These are phyloP conservation scores for Aphodius sticticus DNA, from an alignment of 2,888 invertebrate species.

Conservation along the genomic window DNA sequence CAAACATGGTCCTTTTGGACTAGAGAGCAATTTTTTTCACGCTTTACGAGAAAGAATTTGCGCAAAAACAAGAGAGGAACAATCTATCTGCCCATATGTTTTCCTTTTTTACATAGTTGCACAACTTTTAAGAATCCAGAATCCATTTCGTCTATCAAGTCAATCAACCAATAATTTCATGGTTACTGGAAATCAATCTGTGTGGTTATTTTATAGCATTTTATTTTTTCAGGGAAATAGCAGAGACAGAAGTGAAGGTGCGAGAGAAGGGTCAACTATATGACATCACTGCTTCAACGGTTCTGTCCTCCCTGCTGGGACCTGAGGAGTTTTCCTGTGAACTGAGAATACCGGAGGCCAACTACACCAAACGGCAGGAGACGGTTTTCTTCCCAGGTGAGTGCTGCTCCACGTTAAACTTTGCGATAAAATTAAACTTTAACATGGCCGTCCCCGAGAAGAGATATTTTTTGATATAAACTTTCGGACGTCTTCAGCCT, in stretches of 20 bases:
- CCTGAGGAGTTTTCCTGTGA: slow-evolving; percentile 71
- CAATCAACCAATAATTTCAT: not conserved
- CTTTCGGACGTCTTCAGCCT: not conserved
- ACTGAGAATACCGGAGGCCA: slow-evolving; percentile 68
- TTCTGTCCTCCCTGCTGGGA: slow-evolving; percentile 65
- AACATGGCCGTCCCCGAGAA: slow-evolving; percentile 12
- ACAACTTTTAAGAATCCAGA: too few species aligned
- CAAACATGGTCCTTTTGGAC: too few species aligned
- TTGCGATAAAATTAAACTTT: slow-evolving; percentile 25
- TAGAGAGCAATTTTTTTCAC: too few species aligned
- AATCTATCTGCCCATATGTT: too few species aligned
- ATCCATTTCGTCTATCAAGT: too few species aligned
- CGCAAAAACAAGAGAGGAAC: too few species aligned
- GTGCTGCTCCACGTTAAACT: slow-evolving; percentile 33
- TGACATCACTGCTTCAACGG: slow-evolving; percentile 67
- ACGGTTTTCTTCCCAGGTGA: slow-evolving; percentile 66
- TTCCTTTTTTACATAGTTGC: too few species aligned
- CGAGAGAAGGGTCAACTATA: slow-evolving; percentile 66
- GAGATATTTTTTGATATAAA: slow-evolving; percentile 25
- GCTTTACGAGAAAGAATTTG: too few species aligned
- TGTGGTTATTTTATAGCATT: not conserved
- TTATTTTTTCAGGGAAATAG: slow-evolving; percentile 43
- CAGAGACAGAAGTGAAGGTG: slow-evolving; percentile 52
- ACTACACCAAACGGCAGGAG: slow-evolving; percentile 69
- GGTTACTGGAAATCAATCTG: not conserved